Base-by-base conservation (phyloP, 2,888 invertebrate genomes). In the Lasioglossum morio region DNA sequence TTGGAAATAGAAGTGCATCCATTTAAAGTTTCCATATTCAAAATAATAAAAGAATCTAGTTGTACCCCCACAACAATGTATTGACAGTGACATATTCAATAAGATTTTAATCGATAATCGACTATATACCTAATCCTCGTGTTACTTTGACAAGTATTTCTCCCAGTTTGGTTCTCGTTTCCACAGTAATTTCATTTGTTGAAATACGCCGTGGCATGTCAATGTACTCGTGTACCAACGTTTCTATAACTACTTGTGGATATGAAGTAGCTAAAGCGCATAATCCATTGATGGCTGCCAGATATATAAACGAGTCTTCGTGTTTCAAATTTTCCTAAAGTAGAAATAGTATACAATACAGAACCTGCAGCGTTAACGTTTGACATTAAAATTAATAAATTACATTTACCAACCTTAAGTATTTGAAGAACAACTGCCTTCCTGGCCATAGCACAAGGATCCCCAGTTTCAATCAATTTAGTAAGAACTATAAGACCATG, bases 251-350 rank as follows among this genome's bases (percentile, higher is more conserved):
- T 91, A 96, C 96, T 91, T 97, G 97, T 1, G 98, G 97, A 93
- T 96, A 97, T 77, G 96, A 94, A 53, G 96, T 96, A 19, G 97
- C 97, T 87, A 98, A 95, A 2, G 97, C 96, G 14, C 97, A 97
- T 74, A 98, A 95, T 1, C 98, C 98, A 93, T 97, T 97, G 30
- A 98, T 97, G 3, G 98, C 97, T 82, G 97, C 96, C 86, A 98
- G 95, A 94, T 98, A 98, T 82, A 98, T 96, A 93, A 98, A 98
- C 0, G 98, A 97, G 93, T 98, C 98, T 19, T 96, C 95, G 91
- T 98, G 96, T 93, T 97, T 97, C 0, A 98, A 94, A 95, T 97
- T 97, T 95, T 97, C 97, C 97, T 97, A 91, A 81, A 95, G 96
- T 92, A 86, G 92, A 93, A 84, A 76, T 77, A 53, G 78, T 74